phyloP scores from a whole-genome alignment of 2,113 vertebrate genomes.

The Albula goreensis region DNA sequence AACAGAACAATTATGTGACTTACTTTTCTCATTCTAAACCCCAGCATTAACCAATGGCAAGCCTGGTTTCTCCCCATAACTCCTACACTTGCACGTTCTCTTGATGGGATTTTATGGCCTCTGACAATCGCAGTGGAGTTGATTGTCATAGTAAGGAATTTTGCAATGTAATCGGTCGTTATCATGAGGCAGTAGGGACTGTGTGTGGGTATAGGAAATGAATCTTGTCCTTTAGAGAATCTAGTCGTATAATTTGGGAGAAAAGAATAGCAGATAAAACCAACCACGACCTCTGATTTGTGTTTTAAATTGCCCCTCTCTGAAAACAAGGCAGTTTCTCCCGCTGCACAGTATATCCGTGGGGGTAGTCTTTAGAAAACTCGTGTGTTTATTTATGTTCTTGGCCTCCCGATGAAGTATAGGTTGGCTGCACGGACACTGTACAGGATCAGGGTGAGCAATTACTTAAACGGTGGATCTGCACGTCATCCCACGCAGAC shows the following conservation, averaged over 20 bases:
- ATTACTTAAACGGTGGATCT: not conserved
- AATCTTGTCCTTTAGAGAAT: not conserved
- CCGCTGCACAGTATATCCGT: not conserved
- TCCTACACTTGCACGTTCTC: too few species aligned
- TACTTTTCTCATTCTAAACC: too few species aligned
- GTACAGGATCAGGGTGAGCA: constrained; percentile 3
- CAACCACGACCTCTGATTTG: too few species aligned
- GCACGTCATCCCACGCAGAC: constrained; percentile 9
- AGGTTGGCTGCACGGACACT: not conserved
- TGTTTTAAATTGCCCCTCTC: too few species aligned
- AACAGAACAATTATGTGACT: too few species aligned
- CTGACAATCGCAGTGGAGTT: too few species aligned
- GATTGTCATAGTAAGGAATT: too few species aligned
- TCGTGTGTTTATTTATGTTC: not conserved
- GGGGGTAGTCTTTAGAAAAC: not conserved
- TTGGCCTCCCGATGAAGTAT: not conserved
- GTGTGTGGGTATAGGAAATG: not conserved
- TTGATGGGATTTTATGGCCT: too few species aligned
- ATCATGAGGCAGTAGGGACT: not conserved
- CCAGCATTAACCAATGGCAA: too few species aligned
- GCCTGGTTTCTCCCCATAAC: too few species aligned
- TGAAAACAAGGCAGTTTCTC: not conserved
- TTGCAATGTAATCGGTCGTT: too few species aligned
- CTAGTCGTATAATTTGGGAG: not conserved
- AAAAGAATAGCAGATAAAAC: not conserved